Percentiles rank a stretch among this genome's conserved stretches.
phyloP scores from a whole-genome alignment of 2,888 invertebrate species.

The Rotaria magnacalcarata region DNA sequence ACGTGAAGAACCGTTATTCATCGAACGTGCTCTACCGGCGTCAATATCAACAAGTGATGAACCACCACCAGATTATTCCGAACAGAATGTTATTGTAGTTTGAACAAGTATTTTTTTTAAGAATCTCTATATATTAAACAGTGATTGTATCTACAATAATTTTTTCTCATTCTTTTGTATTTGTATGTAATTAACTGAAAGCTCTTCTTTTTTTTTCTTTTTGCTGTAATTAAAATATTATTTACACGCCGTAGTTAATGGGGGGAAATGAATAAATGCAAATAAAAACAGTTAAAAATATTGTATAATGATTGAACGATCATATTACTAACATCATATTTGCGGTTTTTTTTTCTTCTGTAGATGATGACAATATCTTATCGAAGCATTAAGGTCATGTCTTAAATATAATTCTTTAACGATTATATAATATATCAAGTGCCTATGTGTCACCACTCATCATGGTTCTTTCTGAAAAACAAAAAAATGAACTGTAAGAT shows the following conservation, averaged over 20 bases:
- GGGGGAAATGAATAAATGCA: not conserved
- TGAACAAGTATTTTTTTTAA: slow-evolving; percentile 21
- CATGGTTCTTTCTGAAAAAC: slow-evolving; percentile 36
- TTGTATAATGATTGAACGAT: not conserved
- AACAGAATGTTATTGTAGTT: slow-evolving; percentile 14
- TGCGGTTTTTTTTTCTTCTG: not conserved
- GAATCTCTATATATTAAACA: slow-evolving; percentile 18
- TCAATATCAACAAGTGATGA: not conserved
- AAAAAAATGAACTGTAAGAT: slow-evolving; percentile 35
- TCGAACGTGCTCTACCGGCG: slow-evolving; percentile 44
- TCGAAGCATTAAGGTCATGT: slow-evolving; percentile 18
- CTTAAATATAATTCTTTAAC: not conserved
- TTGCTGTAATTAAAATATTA: not conserved
- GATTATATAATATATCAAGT: slow-evolving; percentile 3
- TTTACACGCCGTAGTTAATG: not conserved
- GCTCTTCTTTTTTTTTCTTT: not conserved
- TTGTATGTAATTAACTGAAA: not conserved
- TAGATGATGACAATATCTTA: slow-evolving; percentile 19
- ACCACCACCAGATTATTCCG: slow-evolving; percentile 27
- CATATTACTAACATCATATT: not conserved
- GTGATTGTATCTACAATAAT: slow-evolving; percentile 19
- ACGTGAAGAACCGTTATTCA: slow-evolving; percentile 41
- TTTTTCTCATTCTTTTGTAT: slow-evolving; percentile 7
- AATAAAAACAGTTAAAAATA: not conserved
- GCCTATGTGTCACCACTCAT: slow-evolving; percentile 27